phyloP scores from a whole-genome alignment of 2,888 invertebrate genomes.

The Andrena bicolor region DNA sequence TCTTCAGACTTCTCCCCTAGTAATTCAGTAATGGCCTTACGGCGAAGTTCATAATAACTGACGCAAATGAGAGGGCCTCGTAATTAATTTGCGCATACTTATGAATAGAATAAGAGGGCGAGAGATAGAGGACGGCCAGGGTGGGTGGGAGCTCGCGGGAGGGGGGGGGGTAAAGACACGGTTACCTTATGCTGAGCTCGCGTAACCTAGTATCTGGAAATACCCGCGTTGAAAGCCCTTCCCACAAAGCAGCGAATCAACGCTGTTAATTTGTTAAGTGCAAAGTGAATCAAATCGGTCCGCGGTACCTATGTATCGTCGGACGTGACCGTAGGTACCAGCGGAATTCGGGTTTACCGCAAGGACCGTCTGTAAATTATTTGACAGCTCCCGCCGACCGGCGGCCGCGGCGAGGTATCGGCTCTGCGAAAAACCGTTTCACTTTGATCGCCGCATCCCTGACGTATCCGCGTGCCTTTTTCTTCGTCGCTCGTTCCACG shows the following conservation, averaged over 20 bases:
- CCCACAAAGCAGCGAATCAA: constrained; percentile 61
- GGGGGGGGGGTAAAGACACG: constrained; percentile 4
- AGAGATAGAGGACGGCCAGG: background rate
- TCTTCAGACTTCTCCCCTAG: constrained; percentile 41
- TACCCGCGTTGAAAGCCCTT: constrained; percentile 47
- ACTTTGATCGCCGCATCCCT: background rate
- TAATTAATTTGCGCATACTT: constrained; percentile 69
- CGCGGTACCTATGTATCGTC: constrained; percentile 23
- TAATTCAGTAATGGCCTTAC: constrained; percentile 71
- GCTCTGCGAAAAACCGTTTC: constrained; percentile 5
- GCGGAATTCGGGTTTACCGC: constrained; percentile 15
- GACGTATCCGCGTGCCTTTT: no score
- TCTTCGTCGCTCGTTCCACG: no score
- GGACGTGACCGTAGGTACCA: constrained; percentile 19
- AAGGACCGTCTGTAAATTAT: constrained; percentile 34
- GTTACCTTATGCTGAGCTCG: constrained; percentile 49
- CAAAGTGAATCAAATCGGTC: constrained; percentile 60
- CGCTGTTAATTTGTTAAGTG: constrained; percentile 68
- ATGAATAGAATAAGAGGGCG: constrained; percentile 49
- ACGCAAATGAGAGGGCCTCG: constrained; percentile 68
- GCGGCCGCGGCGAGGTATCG: background rate
- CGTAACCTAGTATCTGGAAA: constrained; percentile 57
- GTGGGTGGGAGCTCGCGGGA: background rate
- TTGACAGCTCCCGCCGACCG: constrained; percentile 13
- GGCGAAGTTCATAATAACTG: constrained; percentile 70